These are phyloP conservation scores for Spilosoma lubricipeda DNA, from an alignment of 2,888 invertebrate genomes.

Conservation along the genomic window DNA sequence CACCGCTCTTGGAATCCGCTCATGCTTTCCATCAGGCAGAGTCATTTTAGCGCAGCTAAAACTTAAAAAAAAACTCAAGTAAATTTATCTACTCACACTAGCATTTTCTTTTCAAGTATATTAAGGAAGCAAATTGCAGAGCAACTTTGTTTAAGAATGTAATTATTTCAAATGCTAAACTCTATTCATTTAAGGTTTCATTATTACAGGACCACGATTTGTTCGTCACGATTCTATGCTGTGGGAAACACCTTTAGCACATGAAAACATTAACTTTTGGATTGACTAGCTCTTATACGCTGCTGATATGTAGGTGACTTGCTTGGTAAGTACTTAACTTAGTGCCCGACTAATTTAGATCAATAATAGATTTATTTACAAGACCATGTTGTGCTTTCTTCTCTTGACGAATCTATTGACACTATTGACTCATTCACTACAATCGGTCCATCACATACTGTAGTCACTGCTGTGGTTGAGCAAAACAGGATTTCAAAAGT, in stretches of 20 bases:
- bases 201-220: constrained; percentile 12
- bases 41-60: too few species aligned
- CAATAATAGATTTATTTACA: too few species aligned
- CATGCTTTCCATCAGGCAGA: too few species aligned
- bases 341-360: too few species aligned
- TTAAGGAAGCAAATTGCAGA: neutral
- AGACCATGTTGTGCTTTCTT: neutral
- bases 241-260: constrained; percentile 8
- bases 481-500: too few species aligned
- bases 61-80: too few species aligned
- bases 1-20: too few species aligned
- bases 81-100: neutral
- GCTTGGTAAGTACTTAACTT: neutral
- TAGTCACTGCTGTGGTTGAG: too few species aligned
- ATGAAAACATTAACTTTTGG: neutral
- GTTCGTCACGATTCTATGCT: constrained; percentile 11
- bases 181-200: constrained; percentile 9
- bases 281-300: neutral
- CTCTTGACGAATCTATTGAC: too few species aligned
- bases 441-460: too few species aligned
- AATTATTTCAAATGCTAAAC: constrained; percentile 15
- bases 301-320: too few species aligned
- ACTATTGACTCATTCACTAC: too few species aligned
- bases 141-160: neutral
- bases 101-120: neutral